Evolutionary conservation across 2,113 vertebrate species (phyloP).

Genomic region (Istiophorus platypterus): DNA sequence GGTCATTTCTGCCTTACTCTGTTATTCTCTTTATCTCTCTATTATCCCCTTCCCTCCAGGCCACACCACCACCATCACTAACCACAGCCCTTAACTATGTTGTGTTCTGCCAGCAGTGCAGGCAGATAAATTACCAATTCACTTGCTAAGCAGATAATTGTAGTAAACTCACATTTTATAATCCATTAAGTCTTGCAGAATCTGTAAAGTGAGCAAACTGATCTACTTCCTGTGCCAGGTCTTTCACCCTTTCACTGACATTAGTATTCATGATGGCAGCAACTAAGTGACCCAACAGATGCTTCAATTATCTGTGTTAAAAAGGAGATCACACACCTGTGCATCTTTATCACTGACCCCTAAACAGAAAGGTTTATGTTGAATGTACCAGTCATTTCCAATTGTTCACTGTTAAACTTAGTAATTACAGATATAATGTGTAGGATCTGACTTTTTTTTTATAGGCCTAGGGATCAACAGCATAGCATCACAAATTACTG

Average conservation of each 20-base stretch:
- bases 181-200: constrained; percentile 53
- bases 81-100: constrained; percentile 31
- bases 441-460: background rate
- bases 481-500: background rate
- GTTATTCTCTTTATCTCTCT: constrained; percentile 35
- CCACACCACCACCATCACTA: constrained; percentile 3
- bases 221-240: constrained; percentile 34
- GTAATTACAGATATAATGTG: background rate
- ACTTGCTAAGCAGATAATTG: constrained; percentile 65
- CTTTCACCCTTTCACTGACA: constrained; percentile 7
- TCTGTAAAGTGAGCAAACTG: constrained; percentile 42
- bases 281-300: background rate
- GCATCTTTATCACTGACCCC: background rate
- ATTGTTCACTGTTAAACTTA: constrained; percentile 16
- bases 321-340: background rate
- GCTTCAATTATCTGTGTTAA: background rate
- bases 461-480: too few species aligned
- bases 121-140: constrained; percentile 53
- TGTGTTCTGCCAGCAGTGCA: constrained; percentile 22
- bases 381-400: background rate
- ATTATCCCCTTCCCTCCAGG: constrained; percentile 16
- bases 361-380: background rate
- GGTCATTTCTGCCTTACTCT: constrained; percentile 26
- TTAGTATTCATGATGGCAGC: constrained; percentile 7
- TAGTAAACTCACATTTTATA: constrained; percentile 41